These are phyloP conservation scores for Neotragus moschatus DNA, from an alignment of 2,113 vertebrate genomes.

Conservation along the genomic window DNA sequence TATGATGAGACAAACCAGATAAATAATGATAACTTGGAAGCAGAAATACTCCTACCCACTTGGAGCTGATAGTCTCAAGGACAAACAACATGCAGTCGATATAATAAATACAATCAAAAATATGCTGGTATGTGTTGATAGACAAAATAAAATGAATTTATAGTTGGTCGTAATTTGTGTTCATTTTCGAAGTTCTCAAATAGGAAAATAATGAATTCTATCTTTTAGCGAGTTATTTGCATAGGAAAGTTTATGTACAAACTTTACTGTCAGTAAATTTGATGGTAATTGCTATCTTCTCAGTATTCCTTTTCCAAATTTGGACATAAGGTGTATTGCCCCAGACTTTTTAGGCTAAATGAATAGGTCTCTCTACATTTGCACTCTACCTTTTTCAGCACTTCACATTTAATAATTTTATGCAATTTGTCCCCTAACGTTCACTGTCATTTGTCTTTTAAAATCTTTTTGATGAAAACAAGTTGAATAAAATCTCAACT, in stretches of 20 bases:
- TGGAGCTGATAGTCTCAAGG: background rate
- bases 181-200: background rate
- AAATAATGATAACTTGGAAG: background rate
- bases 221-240: background rate
- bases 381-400: background rate
- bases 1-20: background rate
- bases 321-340: background rate
- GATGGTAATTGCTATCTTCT: background rate
- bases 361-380: background rate
- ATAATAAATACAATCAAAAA: background rate
- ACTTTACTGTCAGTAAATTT: conserved; percentile 2
- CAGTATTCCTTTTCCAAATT: background rate
- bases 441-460: conserved; percentile 35
- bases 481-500: background rate
- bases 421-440: background rate
- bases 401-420: background rate
- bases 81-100: background rate
- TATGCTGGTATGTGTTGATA: background rate
- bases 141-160: background rate
- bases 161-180: background rate
- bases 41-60: background rate
- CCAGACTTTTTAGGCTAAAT: background rate
- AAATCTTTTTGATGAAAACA: conserved; percentile 25
- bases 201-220: background rate
- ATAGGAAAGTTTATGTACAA: background rate